Conservation (phyloP, 1,140 invertebrate genomes). For the Halotydeus destructor region DNA sequence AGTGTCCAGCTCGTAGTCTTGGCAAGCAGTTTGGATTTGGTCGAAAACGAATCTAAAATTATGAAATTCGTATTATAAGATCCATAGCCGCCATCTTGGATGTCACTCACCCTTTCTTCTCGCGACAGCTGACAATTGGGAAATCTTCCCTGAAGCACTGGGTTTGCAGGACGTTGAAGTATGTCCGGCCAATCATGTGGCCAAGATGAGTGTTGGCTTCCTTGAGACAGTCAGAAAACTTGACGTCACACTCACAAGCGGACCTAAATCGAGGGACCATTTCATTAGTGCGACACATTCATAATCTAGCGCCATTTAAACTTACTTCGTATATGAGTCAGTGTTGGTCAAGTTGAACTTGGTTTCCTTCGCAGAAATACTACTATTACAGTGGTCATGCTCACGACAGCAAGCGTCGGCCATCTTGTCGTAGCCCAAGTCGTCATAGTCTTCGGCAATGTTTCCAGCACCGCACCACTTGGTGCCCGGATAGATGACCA, state of each 20-base stretch:
- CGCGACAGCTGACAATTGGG: conserved; percentile 6
- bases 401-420: conserved; percentile 51
- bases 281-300: too few relatives aligned
- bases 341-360: conserved; percentile 39
- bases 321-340: conserved; percentile 32
- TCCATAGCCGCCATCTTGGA: conserved; percentile 8
- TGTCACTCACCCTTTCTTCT: conserved; percentile 3
- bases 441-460: conserved; percentile 37
- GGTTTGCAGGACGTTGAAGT: conserved; percentile 38
- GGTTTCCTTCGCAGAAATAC: conserved; percentile 33
- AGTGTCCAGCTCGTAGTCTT: conserved; percentile 16
- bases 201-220: too few relatives aligned
- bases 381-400: conserved; percentile 46
- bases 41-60: background rate
- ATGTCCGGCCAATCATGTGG: too few relatives aligned
- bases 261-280: too few relatives aligned
- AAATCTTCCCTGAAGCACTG: conserved; percentile 33
- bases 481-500: conserved; percentile 27
- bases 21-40: conserved; percentile 12
- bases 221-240: too few relatives aligned
- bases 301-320: too few relatives aligned
- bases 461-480: conserved; percentile 52
- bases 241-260: too few relatives aligned
- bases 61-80: conserved; percentile 8
- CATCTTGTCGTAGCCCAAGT: conserved; percentile 38